Evolutionary conservation across 2,888 invertebrate genomes (phyloP), one percentile per base, ranked within the genome.

Genomic region (Auanema sp.): DNA sequence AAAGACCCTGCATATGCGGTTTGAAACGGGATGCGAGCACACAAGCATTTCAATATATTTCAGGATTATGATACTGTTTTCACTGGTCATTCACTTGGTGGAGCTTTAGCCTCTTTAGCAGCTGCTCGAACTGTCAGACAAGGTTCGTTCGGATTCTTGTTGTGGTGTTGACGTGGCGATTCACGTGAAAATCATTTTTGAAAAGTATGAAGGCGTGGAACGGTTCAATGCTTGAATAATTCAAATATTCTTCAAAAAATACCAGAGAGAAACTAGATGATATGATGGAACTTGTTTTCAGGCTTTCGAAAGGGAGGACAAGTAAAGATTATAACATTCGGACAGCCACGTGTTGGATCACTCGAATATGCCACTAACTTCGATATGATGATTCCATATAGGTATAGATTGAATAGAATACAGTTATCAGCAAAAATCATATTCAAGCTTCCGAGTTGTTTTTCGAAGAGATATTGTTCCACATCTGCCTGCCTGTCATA

Each of bases 11-110:
- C 65, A 25, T 75, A 73, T 52, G 57, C 64, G 63, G 78, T 77
- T n/a, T 6, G 11, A 21, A 47, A 47, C 47, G 4, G 11, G 43
- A 12, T 43, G 43, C 43, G 43, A 43, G 14, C 43, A 43, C 11
- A 43, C 43, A 43, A 43, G 11, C n/a, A 43, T 43, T 43, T n/a
- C n/a, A 12, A 11, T 43, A 11, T 43, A 25, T 71, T 71, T 41
- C 61, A 78, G 74, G 67, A 75, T 59, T 79, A 72, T 63, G 50
- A 62, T 10, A 65, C 79, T 24, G 76, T 76, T 1, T 79, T 80
- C 66, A 79, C 79, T 41, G 81, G 81, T 0, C 81, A 81, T 56
- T 80, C 79, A 2, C 71, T 81, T 11, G 81, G 81, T 12, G 81
- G 80, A 1, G 80, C 81, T 8, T 56, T 82, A 2, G 81, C 81